Percentiles rank a stretch among this genome's conserved stretches.
phyloP scores from a whole-genome alignment of 2,888 invertebrate genomes.

The Tinea semifulvella region DNA sequence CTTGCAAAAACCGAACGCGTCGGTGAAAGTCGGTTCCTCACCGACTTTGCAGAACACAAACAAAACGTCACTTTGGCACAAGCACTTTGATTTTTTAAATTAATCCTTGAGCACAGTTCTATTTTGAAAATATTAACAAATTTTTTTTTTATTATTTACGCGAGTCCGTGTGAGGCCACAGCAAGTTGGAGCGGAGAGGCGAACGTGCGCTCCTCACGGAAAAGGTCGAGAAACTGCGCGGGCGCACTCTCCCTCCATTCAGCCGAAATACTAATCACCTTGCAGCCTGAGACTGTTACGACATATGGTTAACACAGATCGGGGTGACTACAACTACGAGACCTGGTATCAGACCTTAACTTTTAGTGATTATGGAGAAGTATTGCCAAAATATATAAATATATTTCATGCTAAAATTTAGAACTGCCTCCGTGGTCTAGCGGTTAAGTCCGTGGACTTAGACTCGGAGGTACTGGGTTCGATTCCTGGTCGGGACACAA shows the following conservation, averaged over 20 bases:
- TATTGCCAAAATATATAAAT: no score
- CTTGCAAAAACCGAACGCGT: conserved; percentile 40
- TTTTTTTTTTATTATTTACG: conserved; percentile 32
- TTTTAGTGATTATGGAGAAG: no score
- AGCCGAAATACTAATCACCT: conserved; percentile 61
- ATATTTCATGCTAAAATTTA: no score
- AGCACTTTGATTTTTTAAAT: conserved; percentile 34
- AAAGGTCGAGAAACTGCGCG: conserved; percentile 59
- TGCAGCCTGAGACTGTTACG: conserved; percentile 43
- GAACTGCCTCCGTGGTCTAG: no score
- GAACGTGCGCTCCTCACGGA: conserved; percentile 46
- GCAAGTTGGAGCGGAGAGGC: conserved; percentile 35
- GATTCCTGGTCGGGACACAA: no score
- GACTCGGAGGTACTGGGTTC: no score
- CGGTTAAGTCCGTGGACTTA: no score
- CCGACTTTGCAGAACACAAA: conserved; percentile 24
- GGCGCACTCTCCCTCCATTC: conserved; percentile 43
- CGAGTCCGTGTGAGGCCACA: conserved; percentile 26
- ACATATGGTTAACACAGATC: conserved; percentile 18
- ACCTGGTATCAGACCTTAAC: no score
- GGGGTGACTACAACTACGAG: conserved; percentile 6
- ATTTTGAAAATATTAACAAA: conserved; percentile 23
- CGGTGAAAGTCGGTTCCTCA: conserved; percentile 36
- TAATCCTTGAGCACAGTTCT: conserved; percentile 22
- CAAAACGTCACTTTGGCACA: conserved; percentile 39